These are phyloP conservation scores for Bucco capensis DNA, from an alignment of 2,113 vertebrate genomes.

Conservation along the genomic window DNA sequence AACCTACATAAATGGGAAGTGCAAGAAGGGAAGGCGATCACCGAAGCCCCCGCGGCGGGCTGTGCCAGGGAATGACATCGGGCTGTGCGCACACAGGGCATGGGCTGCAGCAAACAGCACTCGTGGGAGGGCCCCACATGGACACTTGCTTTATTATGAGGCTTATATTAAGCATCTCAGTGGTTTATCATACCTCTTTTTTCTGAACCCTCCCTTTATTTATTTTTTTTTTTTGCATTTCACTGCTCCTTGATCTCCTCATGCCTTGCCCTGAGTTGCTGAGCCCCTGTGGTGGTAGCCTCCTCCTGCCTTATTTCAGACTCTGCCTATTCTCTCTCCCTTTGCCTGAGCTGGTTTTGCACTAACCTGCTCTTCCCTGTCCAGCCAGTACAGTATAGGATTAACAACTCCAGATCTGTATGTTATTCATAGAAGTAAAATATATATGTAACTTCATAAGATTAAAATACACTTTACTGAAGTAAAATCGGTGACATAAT, in stretches of 20 bases:
- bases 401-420: not conserved
- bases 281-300: not conserved
- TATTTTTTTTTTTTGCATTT: not conserved
- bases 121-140: not conserved
- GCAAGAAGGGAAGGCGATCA: not conserved
- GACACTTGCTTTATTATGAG: rapidly evolving
- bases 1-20: not conserved
- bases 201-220: rapidly evolving
- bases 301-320: not conserved
- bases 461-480: not conserved
- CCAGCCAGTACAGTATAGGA: not conserved
- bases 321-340: not conserved
- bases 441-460: not conserved
- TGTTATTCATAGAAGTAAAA: not conserved
- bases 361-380: not conserved
- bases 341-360: not conserved
- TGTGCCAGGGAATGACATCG: not conserved
- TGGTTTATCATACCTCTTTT: not conserved
- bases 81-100: not conserved
- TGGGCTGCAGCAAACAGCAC: not conserved
- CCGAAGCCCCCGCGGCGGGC: rapidly evolving
- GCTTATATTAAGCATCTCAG: rapidly evolving
- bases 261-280: not conserved
- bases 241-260: rapidly evolving
- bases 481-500: not conserved